Percentiles rank a stretch among this genome's conserved stretches.
Evolutionary conservation across 2,888 invertebrate genomes (phyloP).

Genomic region (Neoitamus cyanurus): DNA sequence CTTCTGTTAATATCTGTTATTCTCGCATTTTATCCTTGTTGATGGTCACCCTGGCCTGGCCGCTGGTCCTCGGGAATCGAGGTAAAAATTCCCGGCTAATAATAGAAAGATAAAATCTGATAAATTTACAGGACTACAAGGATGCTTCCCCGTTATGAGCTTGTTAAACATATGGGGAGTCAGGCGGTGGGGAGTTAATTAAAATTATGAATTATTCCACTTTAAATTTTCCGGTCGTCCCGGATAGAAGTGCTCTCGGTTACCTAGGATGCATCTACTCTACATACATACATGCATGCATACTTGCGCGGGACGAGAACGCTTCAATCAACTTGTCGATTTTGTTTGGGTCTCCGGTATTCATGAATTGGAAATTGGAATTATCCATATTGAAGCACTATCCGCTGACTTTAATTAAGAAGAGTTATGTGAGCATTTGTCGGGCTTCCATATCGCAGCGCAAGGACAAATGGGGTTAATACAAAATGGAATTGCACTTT

Average conservation of each 20-base stretch:
- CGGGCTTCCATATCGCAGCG: too few species aligned
- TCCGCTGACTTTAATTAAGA: too few species aligned
- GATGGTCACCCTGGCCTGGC: slow-evolving; percentile 38
- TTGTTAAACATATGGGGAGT: slow-evolving; percentile 43
- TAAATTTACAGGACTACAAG: slow-evolving; percentile 51
- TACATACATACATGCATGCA: too few species aligned
- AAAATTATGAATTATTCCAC: slow-evolving; percentile 49
- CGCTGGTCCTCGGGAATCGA: slow-evolving; percentile 29
- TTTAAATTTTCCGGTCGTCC: slow-evolving; percentile 20
- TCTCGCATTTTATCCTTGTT: slow-evolving; percentile 52
- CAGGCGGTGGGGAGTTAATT: slow-evolving; percentile 46
- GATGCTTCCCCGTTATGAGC: slow-evolving; percentile 29
- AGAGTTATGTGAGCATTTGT: too few species aligned
- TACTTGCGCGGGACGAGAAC: too few species aligned
- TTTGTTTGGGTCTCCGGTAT: not conserved
- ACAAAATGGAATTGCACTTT: too few species aligned
- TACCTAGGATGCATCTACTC: too few species aligned
- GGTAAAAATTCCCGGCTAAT: slow-evolving; percentile 51
- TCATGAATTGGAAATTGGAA: too few species aligned
- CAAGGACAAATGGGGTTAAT: too few species aligned
- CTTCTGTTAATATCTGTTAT: slow-evolving; percentile 52
- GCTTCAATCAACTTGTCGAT: not conserved
- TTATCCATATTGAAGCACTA: too few species aligned
- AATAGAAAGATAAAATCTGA: slow-evolving; percentile 53
- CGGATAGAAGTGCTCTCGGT: too few species aligned